Conservation (phyloP, 2,113 vertebrate genomes). For the Osmerus mordax region DNA sequence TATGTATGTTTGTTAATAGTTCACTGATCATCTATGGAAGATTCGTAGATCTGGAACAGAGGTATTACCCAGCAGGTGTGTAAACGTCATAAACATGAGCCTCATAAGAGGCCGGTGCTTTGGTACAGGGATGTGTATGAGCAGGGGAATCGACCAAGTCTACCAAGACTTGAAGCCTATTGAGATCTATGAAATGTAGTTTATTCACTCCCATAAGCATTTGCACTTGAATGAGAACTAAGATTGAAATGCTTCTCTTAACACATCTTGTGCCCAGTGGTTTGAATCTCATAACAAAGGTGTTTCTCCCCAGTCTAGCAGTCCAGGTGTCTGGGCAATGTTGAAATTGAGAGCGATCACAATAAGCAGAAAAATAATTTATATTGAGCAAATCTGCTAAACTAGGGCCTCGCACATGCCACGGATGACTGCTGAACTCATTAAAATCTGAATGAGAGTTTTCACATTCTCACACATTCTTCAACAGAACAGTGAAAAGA, state of each 20-base stretch:
- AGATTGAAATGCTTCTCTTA: no score
- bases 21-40: no score
- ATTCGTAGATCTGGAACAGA: no score
- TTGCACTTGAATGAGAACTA: slow-evolving; percentile 2
- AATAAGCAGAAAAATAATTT: slow-evolving; percentile 57
- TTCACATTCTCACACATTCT: slow-evolving; percentile 43
- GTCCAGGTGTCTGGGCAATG: slow-evolving; percentile 24
- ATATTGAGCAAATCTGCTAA: slow-evolving; percentile 61
- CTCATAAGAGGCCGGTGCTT: slow-evolving; percentile 16
- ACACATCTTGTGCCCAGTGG: no score
- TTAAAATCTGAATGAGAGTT: slow-evolving; percentile 58
- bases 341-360: slow-evolving; percentile 50
- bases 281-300: no score
- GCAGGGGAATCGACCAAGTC: slow-evolving; percentile 29
- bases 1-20: no score
- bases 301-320: background rate
- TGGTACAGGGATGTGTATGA: slow-evolving; percentile 40
- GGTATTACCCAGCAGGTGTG: no score
- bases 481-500: slow-evolving; percentile 16
- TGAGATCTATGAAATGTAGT: background rate
- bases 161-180: slow-evolving; percentile 19
- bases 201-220: slow-evolving; percentile 6
- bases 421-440: slow-evolving; percentile 64
- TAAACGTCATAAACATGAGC: no score
- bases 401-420: slow-evolving; percentile 35